These are phyloP conservation scores for Pipra filicauda DNA, from an alignment of 2,113 vertebrate genomes.

Conservation along the genomic window DNA sequence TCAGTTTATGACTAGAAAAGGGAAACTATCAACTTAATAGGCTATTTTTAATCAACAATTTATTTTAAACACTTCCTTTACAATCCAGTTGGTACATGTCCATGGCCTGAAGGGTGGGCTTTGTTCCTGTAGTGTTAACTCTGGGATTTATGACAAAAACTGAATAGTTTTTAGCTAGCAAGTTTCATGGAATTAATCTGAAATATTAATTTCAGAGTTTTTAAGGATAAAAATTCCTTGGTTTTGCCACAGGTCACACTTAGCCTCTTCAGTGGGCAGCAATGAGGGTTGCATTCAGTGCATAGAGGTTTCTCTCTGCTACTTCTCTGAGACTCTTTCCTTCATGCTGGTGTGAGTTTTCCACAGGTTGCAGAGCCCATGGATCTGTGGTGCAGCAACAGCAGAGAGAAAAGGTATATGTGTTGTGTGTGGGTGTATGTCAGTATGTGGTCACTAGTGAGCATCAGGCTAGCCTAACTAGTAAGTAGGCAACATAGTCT, in stretches of 20 bases:
- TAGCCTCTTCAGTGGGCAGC: neutral
- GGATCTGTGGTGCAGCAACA: neutral
- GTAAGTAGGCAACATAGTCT: neutral
- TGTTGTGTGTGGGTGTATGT: neutral
- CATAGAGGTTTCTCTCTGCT: neutral
- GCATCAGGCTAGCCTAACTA: neutral
- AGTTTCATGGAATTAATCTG: neutral
- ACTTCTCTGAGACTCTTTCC: neutral
- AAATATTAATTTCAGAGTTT: neutral
- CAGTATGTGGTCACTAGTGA: neutral
- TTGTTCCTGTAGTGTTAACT: neutral
- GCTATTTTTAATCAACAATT: neutral
- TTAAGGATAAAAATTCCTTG: neutral
- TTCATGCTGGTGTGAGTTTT: rapidly evolving
- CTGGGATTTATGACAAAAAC: neutral
- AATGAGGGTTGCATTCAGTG: rapidly evolving
- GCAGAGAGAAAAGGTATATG: neutral
- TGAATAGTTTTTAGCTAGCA: neutral
- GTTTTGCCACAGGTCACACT: neutral
- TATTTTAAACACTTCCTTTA: neutral
- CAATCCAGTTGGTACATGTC: neutral
- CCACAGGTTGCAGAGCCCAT: neutral
- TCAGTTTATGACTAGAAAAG: neutral
- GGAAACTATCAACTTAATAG: neutral
- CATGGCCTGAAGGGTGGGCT: neutral